Evolutionary conservation across 1,140 invertebrate genomes (phyloP).

Genomic region (Agrilus planipennis): DNA sequence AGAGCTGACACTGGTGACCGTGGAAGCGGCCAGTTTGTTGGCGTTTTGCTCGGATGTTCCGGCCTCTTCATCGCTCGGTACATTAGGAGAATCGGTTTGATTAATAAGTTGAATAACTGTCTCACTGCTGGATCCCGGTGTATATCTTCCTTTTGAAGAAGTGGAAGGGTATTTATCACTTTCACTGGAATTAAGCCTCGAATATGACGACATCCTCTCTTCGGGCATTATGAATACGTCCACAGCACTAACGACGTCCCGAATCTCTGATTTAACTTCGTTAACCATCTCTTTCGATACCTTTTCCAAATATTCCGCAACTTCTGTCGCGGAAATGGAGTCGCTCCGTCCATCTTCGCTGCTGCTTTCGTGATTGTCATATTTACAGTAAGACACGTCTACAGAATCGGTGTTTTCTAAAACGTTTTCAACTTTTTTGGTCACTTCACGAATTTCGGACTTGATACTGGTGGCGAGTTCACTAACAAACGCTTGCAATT

Average conservation of each 20-base stretch:
- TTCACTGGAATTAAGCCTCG: conserved; percentile 21
- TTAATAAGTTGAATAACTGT: conserved; percentile 27
- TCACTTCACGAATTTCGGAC: conserved; percentile 67
- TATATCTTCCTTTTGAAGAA: conserved; percentile 12
- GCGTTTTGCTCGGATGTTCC: conserved; percentile 14
- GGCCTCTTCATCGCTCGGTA: conserved; percentile 20
- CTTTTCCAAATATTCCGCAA: conserved; percentile 62
- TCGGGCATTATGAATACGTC: conserved; percentile 56
- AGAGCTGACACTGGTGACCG: conserved; percentile 44
- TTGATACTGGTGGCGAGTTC: conserved; percentile 69
- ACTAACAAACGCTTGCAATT: conserved; percentile 58
- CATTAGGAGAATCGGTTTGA: conserved; percentile 16
- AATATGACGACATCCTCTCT: conserved; percentile 22
- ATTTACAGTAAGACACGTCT: conserved; percentile 32
- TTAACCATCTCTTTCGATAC: conserved; percentile 66
- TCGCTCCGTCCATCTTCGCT: conserved; percentile 38
- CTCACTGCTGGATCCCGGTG: conserved; percentile 25
- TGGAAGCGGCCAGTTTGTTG: conserved; percentile 21
- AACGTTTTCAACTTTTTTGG: conserved; percentile 63
- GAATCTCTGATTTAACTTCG: conserved; percentile 64
- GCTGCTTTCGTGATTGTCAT: conserved; percentile 27
- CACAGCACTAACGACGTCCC: conserved; percentile 56
- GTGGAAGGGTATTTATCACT: conserved; percentile 13
- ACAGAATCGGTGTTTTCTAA: conserved; percentile 48
- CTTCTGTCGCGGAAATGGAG: conserved; percentile 57